Evolutionary conservation across 2,797 vertebrate genomes (phyloP).

Genomic region (Nannoperca obscura): DNA sequence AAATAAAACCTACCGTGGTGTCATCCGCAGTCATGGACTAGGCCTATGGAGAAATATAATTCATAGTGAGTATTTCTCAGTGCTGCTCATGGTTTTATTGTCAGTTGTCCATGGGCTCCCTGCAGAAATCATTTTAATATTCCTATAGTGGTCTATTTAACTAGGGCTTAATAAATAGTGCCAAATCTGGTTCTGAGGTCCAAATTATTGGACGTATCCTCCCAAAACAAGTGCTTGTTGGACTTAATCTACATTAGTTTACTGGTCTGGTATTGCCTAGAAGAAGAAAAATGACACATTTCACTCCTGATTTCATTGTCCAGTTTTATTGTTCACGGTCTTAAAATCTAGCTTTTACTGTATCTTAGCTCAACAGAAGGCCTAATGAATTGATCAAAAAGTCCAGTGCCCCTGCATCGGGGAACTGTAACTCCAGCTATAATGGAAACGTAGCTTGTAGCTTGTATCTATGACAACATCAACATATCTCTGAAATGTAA

Average conservation of each 20-base stretch:
- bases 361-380: not conserved
- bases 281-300: constrained; percentile 15
- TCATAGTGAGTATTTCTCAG: not conserved
- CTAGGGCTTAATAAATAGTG: constrained; percentile 1
- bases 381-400: not conserved
- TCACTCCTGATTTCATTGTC: constrained; percentile 1
- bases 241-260: too few species aligned
- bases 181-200: not conserved
- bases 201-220: not conserved
- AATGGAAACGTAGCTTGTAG: constrained; percentile 13
- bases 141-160: not conserved
- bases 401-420: constrained; percentile 1
- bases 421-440: not conserved
- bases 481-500: not conserved
- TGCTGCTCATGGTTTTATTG: constrained; percentile 8
- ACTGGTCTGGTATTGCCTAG: not conserved
- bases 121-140: constrained; percentile 25
- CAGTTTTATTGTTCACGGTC: not conserved
- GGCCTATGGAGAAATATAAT: constrained; percentile 18
- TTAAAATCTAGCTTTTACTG: not conserved
- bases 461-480: not conserved
- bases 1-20: too few species aligned
- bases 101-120: not conserved
- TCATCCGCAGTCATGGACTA: constrained; percentile 14
- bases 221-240: not conserved